Base-by-base conservation (phyloP, 2,797 vertebrate genomes). In the Alectoris magna region DNA sequence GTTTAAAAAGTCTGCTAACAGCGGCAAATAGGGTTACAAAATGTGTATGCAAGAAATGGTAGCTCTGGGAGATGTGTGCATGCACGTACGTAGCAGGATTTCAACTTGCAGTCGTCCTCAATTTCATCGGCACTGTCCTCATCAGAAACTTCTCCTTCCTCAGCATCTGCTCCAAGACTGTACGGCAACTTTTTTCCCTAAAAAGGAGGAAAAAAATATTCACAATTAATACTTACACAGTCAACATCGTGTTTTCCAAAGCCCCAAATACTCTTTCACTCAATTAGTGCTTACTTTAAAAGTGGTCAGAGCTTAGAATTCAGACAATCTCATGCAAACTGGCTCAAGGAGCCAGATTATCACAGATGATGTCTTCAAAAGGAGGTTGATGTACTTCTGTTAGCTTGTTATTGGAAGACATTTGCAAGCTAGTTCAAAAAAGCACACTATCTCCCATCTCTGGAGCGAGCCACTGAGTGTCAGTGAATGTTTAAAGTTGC, bases 81-180 rank as follows among this genome's bases (percentile, higher is more conserved):
- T 80, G 64, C 29, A 97, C 99, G 98, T 98, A 99, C 99, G 84
- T 98, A 98, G 92, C 98, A 98, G 92, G 98, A 97, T 91, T 99
- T 99, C 71, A 99, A 97, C 93, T 99, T 99, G 98, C 99, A 99
- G 90, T 99, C 99, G 0, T 99, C 99, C 97, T 99, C 99, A 38
- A 99, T 99, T 96, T 99, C 99, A 96, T 99, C 99, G 17, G 99
- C 99, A 4, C 99, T 99, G 94, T 99, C 99, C 92, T 99, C 99
- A 44, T 99, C 99, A 3, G 99, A 99, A 78, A 99, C 99, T 84
- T 99, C 99, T 23, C 99, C 99, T 96, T 99, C 99, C 93, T 99
- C 99, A 2, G 98, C 99, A 48, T 99, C 99, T 3, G 98, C 98
- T 69, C 98, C 98, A 87, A 99, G 98, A 96, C 98, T 99, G 64